Conservation (phyloP, 2,113 vertebrate species). For the Lagopus leucura region DNA sequence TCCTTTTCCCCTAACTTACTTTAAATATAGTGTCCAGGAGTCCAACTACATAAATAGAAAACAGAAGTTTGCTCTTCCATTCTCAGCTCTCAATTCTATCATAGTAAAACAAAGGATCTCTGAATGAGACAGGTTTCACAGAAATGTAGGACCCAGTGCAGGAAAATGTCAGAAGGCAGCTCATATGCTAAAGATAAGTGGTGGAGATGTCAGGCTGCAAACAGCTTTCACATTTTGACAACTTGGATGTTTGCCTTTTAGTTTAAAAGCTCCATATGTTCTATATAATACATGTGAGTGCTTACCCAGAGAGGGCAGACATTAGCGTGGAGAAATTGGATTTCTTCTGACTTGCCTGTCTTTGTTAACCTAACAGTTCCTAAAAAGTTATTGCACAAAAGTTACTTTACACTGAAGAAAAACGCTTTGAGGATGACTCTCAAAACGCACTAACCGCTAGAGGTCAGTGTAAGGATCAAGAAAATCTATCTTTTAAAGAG, state of each 20-base stretch:
- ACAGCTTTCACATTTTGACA: background rate
- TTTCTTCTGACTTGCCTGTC: background rate
- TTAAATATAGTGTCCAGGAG: background rate
- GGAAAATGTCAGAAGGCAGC: background rate
- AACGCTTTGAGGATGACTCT: background rate
- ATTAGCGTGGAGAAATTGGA: accelerated
- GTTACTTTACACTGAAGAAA: background rate
- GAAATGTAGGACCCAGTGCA: background rate
- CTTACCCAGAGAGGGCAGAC: accelerated
- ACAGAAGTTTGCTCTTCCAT: background rate
- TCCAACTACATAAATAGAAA: background rate
- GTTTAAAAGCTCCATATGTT: background rate
- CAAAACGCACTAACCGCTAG: background rate
- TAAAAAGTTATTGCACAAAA: background rate
- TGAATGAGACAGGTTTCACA: background rate
- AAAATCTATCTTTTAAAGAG: background rate
- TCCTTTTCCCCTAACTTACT: background rate
- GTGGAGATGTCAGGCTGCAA: background rate
- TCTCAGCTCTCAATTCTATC: background rate
- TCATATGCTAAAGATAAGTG: background rate
- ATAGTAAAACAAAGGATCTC: background rate
- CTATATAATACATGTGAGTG: background rate
- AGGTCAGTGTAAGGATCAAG: slow-evolving; percentile 22
- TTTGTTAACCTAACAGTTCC: background rate
- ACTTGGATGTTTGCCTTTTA: background rate